phyloP scores from a whole-genome alignment of 2,113 vertebrate species.

The Megaptera novaeangliae region DNA sequence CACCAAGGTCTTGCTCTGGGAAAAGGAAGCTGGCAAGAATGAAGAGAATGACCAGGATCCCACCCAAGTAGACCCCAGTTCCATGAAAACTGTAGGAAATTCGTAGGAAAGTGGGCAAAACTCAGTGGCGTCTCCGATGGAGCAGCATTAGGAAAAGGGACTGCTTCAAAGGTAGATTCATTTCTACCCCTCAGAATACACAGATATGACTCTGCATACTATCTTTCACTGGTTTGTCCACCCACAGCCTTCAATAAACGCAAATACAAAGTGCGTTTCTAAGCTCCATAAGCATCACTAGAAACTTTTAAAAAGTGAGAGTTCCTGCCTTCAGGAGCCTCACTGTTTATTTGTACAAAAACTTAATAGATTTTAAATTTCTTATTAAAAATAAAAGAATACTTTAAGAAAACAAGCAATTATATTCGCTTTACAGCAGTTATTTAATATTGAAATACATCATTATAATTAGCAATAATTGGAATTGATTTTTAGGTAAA shows the following conservation, averaged over 20 bases:
- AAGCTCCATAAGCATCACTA: background rate
- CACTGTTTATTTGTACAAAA: background rate
- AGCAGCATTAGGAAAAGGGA: background rate
- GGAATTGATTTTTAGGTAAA: background rate
- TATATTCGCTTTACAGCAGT: background rate
- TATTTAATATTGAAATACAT: background rate
- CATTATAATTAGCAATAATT: background rate
- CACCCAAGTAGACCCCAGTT: background rate
- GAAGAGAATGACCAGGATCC: background rate
- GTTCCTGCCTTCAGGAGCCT: background rate
- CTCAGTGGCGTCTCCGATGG: background rate
- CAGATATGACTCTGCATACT: fast-evolving
- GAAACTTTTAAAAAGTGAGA: background rate
- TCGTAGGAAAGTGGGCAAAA: background rate
- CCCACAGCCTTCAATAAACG: fast-evolving
- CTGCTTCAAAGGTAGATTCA: background rate
- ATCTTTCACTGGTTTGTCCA: too few species aligned
- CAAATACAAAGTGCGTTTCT: background rate
- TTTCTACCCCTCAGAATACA: background rate
- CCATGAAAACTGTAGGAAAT: background rate
- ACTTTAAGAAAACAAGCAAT: background rate
- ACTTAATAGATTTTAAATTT: background rate
- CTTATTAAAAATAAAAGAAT: background rate
- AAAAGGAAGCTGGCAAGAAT: background rate
- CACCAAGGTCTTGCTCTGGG: background rate